Percentiles rank a stretch among this genome's conserved stretches.
phyloP scores from a whole-genome alignment of 2,797 vertebrate genomes.

The Eospalax fontanierii region DNA sequence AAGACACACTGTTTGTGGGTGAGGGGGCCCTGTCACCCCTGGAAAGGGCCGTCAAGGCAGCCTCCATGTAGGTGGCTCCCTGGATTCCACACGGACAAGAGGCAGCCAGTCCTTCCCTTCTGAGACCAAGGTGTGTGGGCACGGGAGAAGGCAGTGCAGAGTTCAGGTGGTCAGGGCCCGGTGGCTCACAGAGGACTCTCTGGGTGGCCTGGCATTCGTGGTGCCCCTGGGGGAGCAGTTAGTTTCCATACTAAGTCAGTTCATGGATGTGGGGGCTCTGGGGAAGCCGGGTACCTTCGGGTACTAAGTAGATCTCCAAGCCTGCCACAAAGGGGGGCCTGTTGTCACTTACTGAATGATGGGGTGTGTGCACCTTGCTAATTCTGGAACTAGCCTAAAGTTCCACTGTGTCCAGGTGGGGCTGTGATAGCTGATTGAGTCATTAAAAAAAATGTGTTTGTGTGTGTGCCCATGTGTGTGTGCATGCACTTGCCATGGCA shows the following conservation, averaged over 20 bases:
- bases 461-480: too few species aligned
- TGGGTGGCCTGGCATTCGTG: not conserved
- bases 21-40: not conserved
- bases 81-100: not conserved
- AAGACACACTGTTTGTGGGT: accelerated
- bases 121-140: not conserved
- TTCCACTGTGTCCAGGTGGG: too few species aligned
- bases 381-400: too few species aligned
- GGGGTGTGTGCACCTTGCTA: not conserved
- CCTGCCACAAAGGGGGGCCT: not conserved
- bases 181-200: accelerated
- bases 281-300: not conserved
- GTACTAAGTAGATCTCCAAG: not conserved
- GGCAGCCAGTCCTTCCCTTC: not conserved
- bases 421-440: too few species aligned
- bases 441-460: too few species aligned
- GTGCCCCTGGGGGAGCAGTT: not conserved
- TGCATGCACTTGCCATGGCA: too few species aligned
- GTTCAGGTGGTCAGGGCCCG: not conserved
- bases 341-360: not conserved
- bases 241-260: not conserved
- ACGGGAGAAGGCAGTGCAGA: not conserved
- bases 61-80: not conserved
- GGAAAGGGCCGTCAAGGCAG: not conserved
- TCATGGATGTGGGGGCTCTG: not conserved